Evolutionary conservation across 2,888 invertebrate genomes (phyloP).

Genomic region (Epiblema foenella): DNA sequence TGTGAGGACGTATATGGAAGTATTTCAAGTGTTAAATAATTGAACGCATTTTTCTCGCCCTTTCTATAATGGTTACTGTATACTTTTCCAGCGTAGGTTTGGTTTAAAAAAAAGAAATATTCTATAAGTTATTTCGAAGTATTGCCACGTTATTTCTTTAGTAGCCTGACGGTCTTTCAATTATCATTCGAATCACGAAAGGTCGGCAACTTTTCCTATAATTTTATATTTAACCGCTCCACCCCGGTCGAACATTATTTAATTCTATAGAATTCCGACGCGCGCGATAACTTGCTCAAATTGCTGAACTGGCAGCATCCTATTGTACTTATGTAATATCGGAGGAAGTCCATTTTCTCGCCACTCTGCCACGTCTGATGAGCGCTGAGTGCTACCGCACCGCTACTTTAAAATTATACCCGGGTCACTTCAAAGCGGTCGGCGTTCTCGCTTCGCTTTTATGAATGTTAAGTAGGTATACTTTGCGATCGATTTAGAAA

Average conservation of each 20-base stretch:
- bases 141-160: slow-evolving; percentile 40
- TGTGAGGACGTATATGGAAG: slow-evolving; percentile 10
- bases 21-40: slow-evolving; percentile 31
- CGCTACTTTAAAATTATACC: slow-evolving; percentile 58
- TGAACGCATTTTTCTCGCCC: slow-evolving; percentile 29
- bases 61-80: no score
- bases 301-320: slow-evolving; percentile 61
- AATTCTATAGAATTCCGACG: slow-evolving; percentile 63
- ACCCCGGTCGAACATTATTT: slow-evolving; percentile 58
- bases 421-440: slow-evolving; percentile 55
- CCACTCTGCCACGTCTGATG: slow-evolving; percentile 56
- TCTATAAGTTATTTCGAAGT: slow-evolving; percentile 15
- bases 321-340: slow-evolving; percentile 65
- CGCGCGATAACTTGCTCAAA: slow-evolving; percentile 65
- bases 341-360: slow-evolving; percentile 69
- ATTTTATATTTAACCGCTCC: slow-evolving; percentile 55
- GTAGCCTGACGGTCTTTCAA: slow-evolving; percentile 44
- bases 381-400: slow-evolving; percentile 52
- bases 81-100: neutral
- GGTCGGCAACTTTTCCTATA: slow-evolving; percentile 53
- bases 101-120: slow-evolving; percentile 17
- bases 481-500: slow-evolving; percentile 27
- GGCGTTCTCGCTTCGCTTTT: slow-evolving; percentile 29
- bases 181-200: slow-evolving; percentile 52
- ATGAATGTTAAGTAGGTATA: slow-evolving; percentile 35